These are phyloP conservation scores for Cuniculus paca DNA, from an alignment of 2,797 vertebrate species.

Conservation along the genomic window DNA sequence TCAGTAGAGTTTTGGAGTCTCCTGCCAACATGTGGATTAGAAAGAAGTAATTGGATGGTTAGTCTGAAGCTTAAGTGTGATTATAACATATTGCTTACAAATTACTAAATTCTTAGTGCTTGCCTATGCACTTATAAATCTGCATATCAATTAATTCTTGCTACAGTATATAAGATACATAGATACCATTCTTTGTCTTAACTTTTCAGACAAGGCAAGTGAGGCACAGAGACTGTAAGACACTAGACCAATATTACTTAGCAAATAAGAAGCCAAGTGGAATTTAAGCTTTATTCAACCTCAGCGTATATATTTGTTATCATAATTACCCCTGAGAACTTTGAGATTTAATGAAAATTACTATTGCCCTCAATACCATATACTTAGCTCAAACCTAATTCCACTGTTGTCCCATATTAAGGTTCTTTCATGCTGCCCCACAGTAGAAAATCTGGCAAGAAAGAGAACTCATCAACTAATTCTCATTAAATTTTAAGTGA, in stretches of 20 bases:
- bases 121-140: background rate
- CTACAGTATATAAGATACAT: background rate
- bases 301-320: background rate
- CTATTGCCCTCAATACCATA: background rate
- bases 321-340: background rate
- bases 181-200: background rate
- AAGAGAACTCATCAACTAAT: background rate
- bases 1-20: background rate
- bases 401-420: background rate
- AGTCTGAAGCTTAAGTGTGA: background rate
- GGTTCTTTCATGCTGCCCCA: background rate
- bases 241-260: background rate
- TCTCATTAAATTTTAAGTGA: constrained; percentile 23
- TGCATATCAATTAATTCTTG: background rate
- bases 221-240: background rate
- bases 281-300: background rate
- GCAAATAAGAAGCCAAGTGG: background rate
- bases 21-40: background rate
- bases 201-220: background rate
- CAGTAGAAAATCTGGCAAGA: background rate
- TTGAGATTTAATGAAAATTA: background rate
- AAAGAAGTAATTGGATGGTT: background rate
- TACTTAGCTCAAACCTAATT: background rate
- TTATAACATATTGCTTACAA: background rate
- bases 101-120: background rate